Evolutionary conservation across 2,113 vertebrate genomes (phyloP).

Genomic region (Aegithalos caudatus): DNA sequence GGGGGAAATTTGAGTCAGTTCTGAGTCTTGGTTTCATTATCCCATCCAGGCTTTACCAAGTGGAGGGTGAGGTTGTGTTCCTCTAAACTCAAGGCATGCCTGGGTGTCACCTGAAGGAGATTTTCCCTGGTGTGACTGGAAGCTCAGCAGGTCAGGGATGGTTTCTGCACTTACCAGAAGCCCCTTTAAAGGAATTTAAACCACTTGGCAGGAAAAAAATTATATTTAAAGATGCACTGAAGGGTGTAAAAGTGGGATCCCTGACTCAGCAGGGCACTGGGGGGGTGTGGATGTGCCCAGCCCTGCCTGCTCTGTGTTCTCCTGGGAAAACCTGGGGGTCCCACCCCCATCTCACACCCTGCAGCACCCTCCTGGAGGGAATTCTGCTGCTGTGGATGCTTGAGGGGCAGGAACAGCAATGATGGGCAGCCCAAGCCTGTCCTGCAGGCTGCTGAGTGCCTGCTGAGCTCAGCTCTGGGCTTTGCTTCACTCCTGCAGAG

Average conservation of each 20-base stretch:
- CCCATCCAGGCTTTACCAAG: not conserved
- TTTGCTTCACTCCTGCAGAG: not conserved
- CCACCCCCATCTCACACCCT: too few relatives aligned
- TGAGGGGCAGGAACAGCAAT: not conserved
- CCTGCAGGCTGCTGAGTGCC: not conserved
- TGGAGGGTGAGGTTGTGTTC: not conserved
- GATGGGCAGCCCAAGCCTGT: fast-evolving
- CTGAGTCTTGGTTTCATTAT: not conserved
- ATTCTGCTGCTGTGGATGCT: too few relatives aligned
- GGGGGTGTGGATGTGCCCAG: fast-evolving
- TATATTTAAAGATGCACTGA: not conserved
- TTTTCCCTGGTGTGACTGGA: not conserved
- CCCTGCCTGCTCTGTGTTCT: too few relatives aligned
- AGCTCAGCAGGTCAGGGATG: not conserved
- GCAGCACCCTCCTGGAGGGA: too few relatives aligned
- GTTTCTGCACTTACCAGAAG: not conserved
- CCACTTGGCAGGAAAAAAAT: not conserved
- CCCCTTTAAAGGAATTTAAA: not conserved
- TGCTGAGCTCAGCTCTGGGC: not conserved
- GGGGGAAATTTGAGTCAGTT: not conserved
- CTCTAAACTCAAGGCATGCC: not conserved
- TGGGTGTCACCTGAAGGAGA: not conserved
- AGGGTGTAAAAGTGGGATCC: not conserved
- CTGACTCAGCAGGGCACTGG: not conserved
- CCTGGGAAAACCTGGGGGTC: too few relatives aligned